Evolutionary conservation across 2,888 invertebrate species (phyloP).

Genomic region (Drosophila stalkeri): DNA sequence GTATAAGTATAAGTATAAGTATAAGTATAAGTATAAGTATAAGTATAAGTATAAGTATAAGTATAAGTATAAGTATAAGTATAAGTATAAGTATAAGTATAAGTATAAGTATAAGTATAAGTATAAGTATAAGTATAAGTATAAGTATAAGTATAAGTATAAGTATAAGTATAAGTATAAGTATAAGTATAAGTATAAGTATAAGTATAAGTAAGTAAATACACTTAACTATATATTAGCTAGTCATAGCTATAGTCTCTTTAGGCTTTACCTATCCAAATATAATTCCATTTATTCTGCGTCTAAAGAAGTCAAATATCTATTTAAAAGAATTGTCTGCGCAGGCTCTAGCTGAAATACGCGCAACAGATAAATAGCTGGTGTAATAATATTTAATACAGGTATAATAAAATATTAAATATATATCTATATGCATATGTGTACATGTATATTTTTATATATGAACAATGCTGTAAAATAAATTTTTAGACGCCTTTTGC

Average conservation of each 20-base stretch:
- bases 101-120: background rate
- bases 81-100: too few relatives aligned
- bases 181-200: background rate
- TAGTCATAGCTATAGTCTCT: background rate
- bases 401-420: background rate
- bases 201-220: background rate
- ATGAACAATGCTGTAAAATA: slow-evolving; percentile 22
- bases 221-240: background rate
- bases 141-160: slow-evolving; percentile 2
- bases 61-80: too few relatives aligned
- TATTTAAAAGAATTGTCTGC: too few relatives aligned
- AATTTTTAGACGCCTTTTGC: slow-evolving; percentile 22
- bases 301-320: background rate
- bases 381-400: slow-evolving; percentile 6
- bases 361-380: background rate
- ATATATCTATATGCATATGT: background rate
- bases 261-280: background rate
- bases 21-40: too few relatives aligned
- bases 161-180: background rate
- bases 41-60: too few relatives aligned
- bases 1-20: too few relatives aligned
- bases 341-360: background rate
- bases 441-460: background rate
- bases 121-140: slow-evolving; percentile 1
- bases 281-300: background rate